Conservation (phyloP, 2,113 vertebrate species). For the Clinocottus analis region DNA sequence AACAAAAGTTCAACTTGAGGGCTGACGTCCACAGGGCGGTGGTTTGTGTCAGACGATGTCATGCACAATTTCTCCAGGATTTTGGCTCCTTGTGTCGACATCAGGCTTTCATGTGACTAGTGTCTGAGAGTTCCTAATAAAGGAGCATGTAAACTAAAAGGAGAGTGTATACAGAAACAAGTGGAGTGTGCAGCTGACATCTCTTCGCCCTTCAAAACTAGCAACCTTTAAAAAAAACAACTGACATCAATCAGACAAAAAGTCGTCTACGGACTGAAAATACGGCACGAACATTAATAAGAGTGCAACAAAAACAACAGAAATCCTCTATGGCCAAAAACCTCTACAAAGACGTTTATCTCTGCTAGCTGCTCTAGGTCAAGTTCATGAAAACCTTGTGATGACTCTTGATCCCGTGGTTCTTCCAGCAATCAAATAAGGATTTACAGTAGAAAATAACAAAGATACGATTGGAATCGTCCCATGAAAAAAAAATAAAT, state of each 20-base stretch:
- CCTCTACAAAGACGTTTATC: conserved; percentile 61
- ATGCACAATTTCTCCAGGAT: conserved; percentile 6
- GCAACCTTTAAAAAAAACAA: conserved; percentile 33
- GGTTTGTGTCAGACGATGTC: conserved; percentile 48
- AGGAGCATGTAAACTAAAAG: conserved; percentile 29
- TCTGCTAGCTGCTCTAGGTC: conserved; percentile 62
- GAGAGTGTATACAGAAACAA: conserved; percentile 25
- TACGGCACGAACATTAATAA: conserved; percentile 55
- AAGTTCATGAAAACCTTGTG: conserved; percentile 41
- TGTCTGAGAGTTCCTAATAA: conserved; percentile 20
- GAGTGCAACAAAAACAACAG: conserved; percentile 55
- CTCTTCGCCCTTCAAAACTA: conserved; percentile 30
- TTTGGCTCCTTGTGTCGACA: conserved; percentile 19
- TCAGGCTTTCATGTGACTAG: conserved; percentile 55
- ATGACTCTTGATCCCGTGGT: conserved; percentile 49
- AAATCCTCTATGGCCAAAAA: conserved; percentile 45
- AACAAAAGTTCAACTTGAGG: conserved; percentile 18
- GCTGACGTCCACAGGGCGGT: conserved; percentile 13
- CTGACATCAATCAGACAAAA: conserved; percentile 33
- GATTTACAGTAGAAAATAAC: conserved; percentile 72
- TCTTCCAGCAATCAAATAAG: conserved; percentile 71
- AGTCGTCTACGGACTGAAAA: conserved; percentile 54
- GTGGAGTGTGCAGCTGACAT: conserved; percentile 11
- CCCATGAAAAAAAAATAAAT: conserved; percentile 46
- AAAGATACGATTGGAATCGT: conserved; percentile 56